Percentiles rank a stretch among this genome's conserved stretches.
phyloP scores from a whole-genome alignment of 2,888 invertebrate genomes.

The Acrobasis suavella region DNA sequence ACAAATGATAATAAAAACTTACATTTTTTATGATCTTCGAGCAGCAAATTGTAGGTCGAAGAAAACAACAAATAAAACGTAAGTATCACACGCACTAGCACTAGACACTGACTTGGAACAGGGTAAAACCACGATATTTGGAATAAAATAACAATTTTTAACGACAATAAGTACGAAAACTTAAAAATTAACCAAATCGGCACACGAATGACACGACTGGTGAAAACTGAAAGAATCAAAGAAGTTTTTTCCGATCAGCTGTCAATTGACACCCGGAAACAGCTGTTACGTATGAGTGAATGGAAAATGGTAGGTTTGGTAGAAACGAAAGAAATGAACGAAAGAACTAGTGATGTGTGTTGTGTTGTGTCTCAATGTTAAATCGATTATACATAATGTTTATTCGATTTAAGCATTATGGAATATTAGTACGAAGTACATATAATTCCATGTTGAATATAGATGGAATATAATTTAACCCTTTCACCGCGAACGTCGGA shows the following conservation, averaged over 20 bases:
- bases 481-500: too few species aligned
- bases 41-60: not conserved
- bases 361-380: too few species aligned
- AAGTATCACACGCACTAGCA: not conserved
- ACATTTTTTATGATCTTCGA: not conserved
- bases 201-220: not conserved
- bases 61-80: not conserved
- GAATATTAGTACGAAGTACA: too few species aligned
- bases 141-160: not conserved
- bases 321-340: not conserved
- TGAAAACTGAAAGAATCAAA: not conserved
- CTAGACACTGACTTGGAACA: not conserved
- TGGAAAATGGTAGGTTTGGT: not conserved
- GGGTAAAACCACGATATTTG: not conserved
- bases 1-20: not conserved
- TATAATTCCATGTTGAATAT: too few species aligned
- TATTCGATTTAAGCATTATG: too few species aligned
- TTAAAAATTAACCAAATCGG: not conserved
- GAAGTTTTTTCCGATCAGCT: not conserved
- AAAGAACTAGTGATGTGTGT: not conserved
- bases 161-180: not conserved
- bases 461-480: too few species aligned
- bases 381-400: too few species aligned
- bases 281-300: not conserved
- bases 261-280: not conserved